Conservation (phyloP, 2,113 vertebrate genomes). For the Nyctibius bracteatus region DNA sequence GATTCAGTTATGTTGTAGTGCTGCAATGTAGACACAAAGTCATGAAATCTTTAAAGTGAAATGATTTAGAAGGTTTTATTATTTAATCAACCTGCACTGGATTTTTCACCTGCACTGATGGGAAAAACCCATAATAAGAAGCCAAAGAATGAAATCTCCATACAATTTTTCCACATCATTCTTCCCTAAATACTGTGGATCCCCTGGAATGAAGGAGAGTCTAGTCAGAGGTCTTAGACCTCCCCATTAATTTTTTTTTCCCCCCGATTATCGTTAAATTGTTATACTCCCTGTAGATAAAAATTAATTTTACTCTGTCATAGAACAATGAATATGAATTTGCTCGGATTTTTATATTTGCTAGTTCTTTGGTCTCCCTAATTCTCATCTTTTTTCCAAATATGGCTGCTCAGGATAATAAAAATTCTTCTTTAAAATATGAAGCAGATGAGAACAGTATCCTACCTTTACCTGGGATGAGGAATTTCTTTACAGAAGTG, state of each 20-base stretch:
- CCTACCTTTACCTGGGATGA: background rate
- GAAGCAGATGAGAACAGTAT: background rate
- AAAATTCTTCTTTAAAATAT: background rate
- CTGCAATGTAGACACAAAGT: background rate
- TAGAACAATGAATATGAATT: background rate
- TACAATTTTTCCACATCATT: background rate
- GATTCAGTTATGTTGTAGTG: background rate
- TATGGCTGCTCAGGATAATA: background rate
- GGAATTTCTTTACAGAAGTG: background rate
- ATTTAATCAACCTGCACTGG: background rate
- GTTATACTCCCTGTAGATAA: background rate
- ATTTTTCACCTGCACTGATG: background rate
- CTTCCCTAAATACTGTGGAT: background rate
- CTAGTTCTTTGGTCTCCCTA: background rate
- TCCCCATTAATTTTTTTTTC: background rate
- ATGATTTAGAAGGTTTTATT: background rate
- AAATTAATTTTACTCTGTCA: constrained; percentile 3
- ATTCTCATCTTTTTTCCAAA: background rate
- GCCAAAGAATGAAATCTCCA: background rate
- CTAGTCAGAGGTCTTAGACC: background rate
- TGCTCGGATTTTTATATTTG: background rate
- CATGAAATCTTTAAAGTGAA: background rate
- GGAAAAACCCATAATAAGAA: background rate
- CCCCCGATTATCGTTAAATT: background rate
- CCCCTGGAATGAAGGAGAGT: background rate